phyloP scores from a whole-genome alignment of 2,888 invertebrate species.

The Stenichneumon culpator region DNA sequence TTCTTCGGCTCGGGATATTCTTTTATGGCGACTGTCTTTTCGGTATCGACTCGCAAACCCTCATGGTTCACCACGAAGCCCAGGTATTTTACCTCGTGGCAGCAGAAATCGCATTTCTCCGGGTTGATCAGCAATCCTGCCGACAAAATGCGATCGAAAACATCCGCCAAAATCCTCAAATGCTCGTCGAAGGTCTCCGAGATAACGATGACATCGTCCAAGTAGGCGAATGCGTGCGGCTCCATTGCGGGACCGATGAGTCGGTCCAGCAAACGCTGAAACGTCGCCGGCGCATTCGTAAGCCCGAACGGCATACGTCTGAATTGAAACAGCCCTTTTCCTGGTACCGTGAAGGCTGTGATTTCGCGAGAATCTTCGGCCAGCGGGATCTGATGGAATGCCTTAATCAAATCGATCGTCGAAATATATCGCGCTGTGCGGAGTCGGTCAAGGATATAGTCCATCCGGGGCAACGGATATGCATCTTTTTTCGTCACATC shows the following conservation, averaged over 20 bases:
- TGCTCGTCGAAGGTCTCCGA: slow-evolving; percentile 61
- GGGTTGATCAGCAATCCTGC: slow-evolving; percentile 43
- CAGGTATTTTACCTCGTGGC: slow-evolving; percentile 45
- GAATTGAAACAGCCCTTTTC: slow-evolving; percentile 59
- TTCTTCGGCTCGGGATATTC: slow-evolving; percentile 41
- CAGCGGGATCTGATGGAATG: no score
- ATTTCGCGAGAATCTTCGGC: no score
- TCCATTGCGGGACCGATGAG: slow-evolving; percentile 57
- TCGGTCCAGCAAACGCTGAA: slow-evolving; percentile 59
- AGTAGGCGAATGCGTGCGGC: slow-evolving; percentile 55
- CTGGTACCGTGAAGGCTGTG: not conserved
- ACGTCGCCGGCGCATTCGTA: slow-evolving; percentile 63
- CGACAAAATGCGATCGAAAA: slow-evolving; percentile 18
- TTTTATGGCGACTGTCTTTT: slow-evolving; percentile 24
- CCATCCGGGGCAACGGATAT: not conserved
- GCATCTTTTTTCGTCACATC: slow-evolving; percentile 75
- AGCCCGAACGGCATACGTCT: slow-evolving; percentile 63
- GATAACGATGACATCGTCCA: slow-evolving; percentile 64
- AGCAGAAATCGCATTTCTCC: slow-evolving; percentile 62
- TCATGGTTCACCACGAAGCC: slow-evolving; percentile 50
- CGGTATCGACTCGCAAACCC: slow-evolving; percentile 45
- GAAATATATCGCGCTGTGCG: no score
- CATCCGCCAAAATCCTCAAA: slow-evolving; percentile 16
- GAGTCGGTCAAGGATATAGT: no score
- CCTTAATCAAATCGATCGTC: no score